Percentiles rank a stretch among this genome's conserved stretches.
phyloP scores from a whole-genome alignment of 2,797 vertebrate species.

The Pseudochaenichthys georgianus region DNA sequence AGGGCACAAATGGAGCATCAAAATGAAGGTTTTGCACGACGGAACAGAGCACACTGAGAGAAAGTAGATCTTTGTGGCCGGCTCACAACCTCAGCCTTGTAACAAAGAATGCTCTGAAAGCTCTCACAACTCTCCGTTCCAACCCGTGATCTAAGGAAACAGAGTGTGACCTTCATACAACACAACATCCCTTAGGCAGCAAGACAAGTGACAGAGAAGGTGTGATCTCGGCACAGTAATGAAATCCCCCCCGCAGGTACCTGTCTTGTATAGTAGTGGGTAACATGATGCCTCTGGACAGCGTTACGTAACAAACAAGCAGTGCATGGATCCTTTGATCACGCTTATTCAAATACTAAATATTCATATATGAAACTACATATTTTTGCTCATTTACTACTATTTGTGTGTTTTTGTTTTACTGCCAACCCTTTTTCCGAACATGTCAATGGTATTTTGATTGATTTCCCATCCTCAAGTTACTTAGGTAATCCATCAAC shows the following conservation, averaged over 20 bases:
- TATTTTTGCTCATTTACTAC: background rate
- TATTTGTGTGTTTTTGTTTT: background rate
- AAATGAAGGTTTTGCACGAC: background rate
- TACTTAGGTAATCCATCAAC: background rate
- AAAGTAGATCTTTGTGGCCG: conserved; percentile 28
- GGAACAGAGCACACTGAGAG: conserved; percentile 17
- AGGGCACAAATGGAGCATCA: conserved; percentile 7
- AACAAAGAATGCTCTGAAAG: conserved; percentile 42
- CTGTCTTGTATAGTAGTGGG: conserved; percentile 37
- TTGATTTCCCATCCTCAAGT: background rate
- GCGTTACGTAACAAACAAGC: conserved; percentile 34
- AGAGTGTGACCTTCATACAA: conserved; percentile 38
- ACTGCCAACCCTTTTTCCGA: background rate
- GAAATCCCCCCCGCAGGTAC: conserved; percentile 30
- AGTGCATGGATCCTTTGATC: conserved; percentile 17
- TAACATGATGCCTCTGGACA: conserved; percentile 47
- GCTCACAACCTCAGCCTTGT: conserved; percentile 23
- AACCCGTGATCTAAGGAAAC: conserved; percentile 40
- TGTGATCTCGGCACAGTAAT: conserved; percentile 48
- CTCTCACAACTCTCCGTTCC: conserved; percentile 41
- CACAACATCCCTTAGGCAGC: conserved; percentile 42
- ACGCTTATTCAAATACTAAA: conserved; percentile 15
- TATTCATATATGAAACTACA: conserved; percentile 9
- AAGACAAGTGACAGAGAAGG: conserved; percentile 38
- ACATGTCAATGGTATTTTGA: background rate